A percentile compares a stretch with the other conserved stretches of the same genome.
These are phyloP conservation scores for Cecropterus lyciades DNA, from an alignment of 1,140 invertebrate genomes.

Conservation along the genomic window DNA sequence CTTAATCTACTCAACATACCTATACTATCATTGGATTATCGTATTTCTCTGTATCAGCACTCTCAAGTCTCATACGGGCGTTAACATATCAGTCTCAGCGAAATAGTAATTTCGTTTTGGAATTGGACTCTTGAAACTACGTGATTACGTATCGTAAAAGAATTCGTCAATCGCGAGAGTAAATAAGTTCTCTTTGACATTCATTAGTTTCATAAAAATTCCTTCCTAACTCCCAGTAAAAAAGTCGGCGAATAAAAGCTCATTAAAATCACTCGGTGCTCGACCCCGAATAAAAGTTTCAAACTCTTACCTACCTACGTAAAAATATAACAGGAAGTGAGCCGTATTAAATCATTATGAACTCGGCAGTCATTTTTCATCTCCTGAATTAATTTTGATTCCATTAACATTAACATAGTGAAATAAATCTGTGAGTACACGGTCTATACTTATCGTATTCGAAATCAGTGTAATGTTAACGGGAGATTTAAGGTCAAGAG, in stretches of 20 bases:
- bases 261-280: slow-evolving; percentile 74
- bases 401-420: slow-evolving; percentile 61
- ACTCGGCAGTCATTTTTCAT: slow-evolving; percentile 61
- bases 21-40: too few species aligned
- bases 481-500: slow-evolving; percentile 51
- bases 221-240: slow-evolving; percentile 51
- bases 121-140: slow-evolving; percentile 24
- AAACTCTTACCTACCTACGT: slow-evolving; percentile 47
- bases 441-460: slow-evolving; percentile 13
- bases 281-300: slow-evolving; percentile 69
- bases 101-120: slow-evolving; percentile 26
- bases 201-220: slow-evolving; percentile 75
- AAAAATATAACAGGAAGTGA: slow-evolving; percentile 50
- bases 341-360: slow-evolving; percentile 69
- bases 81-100: slow-evolving; percentile 16
- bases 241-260: slow-evolving; percentile 67
- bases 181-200: slow-evolving; percentile 65
- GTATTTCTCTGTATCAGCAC: slow-evolving; percentile 4
- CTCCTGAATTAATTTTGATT: slow-evolving; percentile 69
- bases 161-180: slow-evolving; percentile 44
- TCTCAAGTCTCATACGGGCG: slow-evolving; percentile 1
- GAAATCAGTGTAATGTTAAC: slow-evolving; percentile 42
- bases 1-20: too few species aligned
- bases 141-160: slow-evolving; percentile 34
- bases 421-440: slow-evolving; percentile 57